phyloP scores from a whole-genome alignment of 2,797 vertebrate genomes.

The Eulemur coronatus region DNA sequence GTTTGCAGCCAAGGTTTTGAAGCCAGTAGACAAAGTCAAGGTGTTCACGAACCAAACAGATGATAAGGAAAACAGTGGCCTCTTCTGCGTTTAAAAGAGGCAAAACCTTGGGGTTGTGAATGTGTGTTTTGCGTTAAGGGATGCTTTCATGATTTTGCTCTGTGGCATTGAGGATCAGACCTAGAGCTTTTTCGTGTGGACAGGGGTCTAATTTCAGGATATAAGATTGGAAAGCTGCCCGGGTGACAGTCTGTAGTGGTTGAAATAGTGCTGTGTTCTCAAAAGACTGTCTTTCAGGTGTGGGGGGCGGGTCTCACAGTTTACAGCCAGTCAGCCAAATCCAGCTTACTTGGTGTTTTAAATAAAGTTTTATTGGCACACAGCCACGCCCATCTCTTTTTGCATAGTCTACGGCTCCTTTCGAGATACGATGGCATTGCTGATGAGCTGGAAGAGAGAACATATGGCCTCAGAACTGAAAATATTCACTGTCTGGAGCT shows the following conservation, averaged over 20 bases:
- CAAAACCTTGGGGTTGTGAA: neutral
- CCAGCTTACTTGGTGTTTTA: neutral
- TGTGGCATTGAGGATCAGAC: rapidly evolving
- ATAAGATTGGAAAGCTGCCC: neutral
- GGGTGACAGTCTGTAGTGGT: neutral
- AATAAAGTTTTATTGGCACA: neutral
- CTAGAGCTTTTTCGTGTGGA: neutral
- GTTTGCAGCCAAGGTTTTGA: neutral
- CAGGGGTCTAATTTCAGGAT: neutral
- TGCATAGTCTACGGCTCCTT: neutral
- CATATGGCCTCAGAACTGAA: neutral
- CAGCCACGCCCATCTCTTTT: neutral
- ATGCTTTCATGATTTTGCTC: neutral
- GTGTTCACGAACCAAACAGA: neutral
- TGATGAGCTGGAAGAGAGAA: neutral
- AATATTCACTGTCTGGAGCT: neutral
- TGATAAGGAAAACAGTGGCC: neutral
- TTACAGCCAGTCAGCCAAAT: neutral
- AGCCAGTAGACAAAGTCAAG: neutral
- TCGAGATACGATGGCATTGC: neutral
- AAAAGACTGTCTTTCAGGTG: rapidly evolving
- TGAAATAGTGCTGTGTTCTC: neutral
- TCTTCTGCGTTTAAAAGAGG: neutral
- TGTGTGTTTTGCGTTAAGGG: neutral
- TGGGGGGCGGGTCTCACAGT: neutral